phyloP scores from a whole-genome alignment of 2,797 vertebrate species.

The Diplodus puntazzo region DNA sequence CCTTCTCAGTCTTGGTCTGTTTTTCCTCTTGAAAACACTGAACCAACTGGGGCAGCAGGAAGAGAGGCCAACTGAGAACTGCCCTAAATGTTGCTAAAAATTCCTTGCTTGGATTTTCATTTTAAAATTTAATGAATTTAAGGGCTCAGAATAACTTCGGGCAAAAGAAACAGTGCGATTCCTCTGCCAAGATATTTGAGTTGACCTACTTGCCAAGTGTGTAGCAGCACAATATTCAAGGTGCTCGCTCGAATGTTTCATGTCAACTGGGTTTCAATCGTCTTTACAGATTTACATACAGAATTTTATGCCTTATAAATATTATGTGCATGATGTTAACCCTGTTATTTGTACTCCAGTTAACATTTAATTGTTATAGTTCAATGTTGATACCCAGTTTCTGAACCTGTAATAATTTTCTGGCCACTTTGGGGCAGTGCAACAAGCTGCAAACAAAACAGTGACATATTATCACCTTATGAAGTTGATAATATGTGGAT shows the following conservation, averaged over 20 bases:
- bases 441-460: background rate
- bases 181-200: slow-evolving; percentile 37
- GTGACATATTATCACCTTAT: background rate
- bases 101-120: slow-evolving; percentile 37
- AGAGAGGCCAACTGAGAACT: slow-evolving; percentile 42
- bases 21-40: slow-evolving; percentile 24
- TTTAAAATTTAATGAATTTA: slow-evolving; percentile 59
- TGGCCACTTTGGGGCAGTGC: background rate
- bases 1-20: background rate
- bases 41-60: slow-evolving; percentile 11
- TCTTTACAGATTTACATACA: background rate
- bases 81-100: slow-evolving; percentile 45
- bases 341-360: background rate
- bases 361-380: background rate
- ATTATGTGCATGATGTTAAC: background rate
- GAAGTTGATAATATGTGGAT: background rate
- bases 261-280: slow-evolving; percentile 4
- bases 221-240: slow-evolving; percentile 18
- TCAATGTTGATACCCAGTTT: background rate
- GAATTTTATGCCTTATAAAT: background rate
- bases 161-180: slow-evolving; percentile 22
- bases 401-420: background rate
- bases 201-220: slow-evolving; percentile 59
- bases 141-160: slow-evolving; percentile 53
- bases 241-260: slow-evolving; percentile 23